These are phyloP conservation scores for Drosophila insularis DNA, from an alignment of 1,140 invertebrate genomes.

Conservation along the genomic window DNA sequence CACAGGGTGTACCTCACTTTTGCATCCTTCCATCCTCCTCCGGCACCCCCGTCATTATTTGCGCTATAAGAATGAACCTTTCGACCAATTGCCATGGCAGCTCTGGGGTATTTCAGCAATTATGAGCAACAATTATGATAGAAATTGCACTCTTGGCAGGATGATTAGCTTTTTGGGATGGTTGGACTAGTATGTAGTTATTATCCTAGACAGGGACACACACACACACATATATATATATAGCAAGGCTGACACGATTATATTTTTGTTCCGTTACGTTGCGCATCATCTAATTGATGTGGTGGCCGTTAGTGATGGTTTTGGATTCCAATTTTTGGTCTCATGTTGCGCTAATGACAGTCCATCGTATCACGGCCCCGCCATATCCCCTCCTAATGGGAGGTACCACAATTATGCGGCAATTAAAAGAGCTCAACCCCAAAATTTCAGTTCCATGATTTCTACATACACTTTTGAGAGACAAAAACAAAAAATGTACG, in stretches of 20 bases:
- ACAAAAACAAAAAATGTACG: slow-evolving; percentile 47
- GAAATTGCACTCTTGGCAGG: slow-evolving; percentile 50
- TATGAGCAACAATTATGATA: slow-evolving; percentile 69
- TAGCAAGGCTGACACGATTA: slow-evolving; percentile 32
- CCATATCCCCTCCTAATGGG: slow-evolving; percentile 37
- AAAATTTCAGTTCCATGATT: slow-evolving; percentile 35
- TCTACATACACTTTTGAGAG: slow-evolving; percentile 28
- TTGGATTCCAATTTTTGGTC: slow-evolving; percentile 40
- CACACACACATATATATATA: neutral
- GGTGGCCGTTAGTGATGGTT: slow-evolving; percentile 27
- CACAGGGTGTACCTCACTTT: slow-evolving; percentile 14
- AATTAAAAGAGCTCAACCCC: slow-evolving; percentile 65
- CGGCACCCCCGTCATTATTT: slow-evolving; percentile 21
- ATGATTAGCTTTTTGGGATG: slow-evolving; percentile 77
- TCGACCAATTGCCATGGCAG: slow-evolving; percentile 4
- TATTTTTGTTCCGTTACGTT: slow-evolving; percentile 44
- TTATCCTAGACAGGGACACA: slow-evolving; percentile 47
- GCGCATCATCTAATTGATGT: slow-evolving; percentile 65
- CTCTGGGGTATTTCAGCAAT: slow-evolving; percentile 45
- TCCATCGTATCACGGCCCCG: neutral
- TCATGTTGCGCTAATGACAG: slow-evolving; percentile 30
- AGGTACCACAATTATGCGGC: slow-evolving; percentile 59
- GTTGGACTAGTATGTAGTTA: slow-evolving; percentile 45
- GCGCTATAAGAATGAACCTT: slow-evolving; percentile 4
- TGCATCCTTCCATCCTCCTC: neutral